phyloP scores from a whole-genome alignment of 2,113 vertebrate species.

The Campylorhamphus procurvoides region DNA sequence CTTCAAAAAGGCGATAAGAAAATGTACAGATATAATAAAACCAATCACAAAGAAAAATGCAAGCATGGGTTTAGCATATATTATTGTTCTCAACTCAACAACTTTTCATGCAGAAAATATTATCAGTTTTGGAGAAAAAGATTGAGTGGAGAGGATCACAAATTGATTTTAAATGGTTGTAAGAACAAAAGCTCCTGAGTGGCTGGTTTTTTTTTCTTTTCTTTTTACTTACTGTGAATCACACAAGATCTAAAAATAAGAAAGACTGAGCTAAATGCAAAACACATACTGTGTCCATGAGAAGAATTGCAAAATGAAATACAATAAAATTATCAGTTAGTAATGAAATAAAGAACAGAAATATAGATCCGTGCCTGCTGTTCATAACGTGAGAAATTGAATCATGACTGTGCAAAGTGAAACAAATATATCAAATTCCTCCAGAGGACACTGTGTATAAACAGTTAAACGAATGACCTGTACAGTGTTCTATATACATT shows the following conservation, averaged over 20 bases:
- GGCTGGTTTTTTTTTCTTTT: background rate
- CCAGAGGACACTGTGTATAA: slow-evolving; percentile 7
- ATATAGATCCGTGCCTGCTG: slow-evolving; percentile 43
- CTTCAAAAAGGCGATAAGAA: slow-evolving; percentile 14
- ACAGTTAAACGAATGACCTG: slow-evolving; percentile 20
- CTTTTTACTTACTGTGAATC: background rate
- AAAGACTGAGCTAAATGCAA: slow-evolving; percentile 9
- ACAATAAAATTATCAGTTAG: slow-evolving; percentile 72
- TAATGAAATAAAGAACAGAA: slow-evolving; percentile 74
- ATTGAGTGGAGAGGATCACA: slow-evolving; percentile 4
- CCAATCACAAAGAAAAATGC: background rate
- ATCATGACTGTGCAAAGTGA: slow-evolving; percentile 61
- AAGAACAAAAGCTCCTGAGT: slow-evolving; percentile 19
- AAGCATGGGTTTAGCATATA: background rate
- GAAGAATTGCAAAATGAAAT: slow-evolving; percentile 62
- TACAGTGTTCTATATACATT: background rate
- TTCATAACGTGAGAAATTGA: slow-evolving; percentile 64
- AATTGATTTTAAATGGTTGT: slow-evolving; percentile 32
- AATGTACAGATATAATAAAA: background rate
- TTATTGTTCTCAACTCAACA: slow-evolving; percentile 38
- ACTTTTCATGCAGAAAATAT: slow-evolving; percentile 14
- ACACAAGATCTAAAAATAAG: slow-evolving; percentile 44
- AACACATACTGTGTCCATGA: slow-evolving; percentile 52
- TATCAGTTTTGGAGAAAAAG: slow-evolving; percentile 3
- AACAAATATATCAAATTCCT: slow-evolving; percentile 44